phyloP scores from a whole-genome alignment of 2,113 vertebrate species.

The Sinocyclocheilus rhinocerous region DNA sequence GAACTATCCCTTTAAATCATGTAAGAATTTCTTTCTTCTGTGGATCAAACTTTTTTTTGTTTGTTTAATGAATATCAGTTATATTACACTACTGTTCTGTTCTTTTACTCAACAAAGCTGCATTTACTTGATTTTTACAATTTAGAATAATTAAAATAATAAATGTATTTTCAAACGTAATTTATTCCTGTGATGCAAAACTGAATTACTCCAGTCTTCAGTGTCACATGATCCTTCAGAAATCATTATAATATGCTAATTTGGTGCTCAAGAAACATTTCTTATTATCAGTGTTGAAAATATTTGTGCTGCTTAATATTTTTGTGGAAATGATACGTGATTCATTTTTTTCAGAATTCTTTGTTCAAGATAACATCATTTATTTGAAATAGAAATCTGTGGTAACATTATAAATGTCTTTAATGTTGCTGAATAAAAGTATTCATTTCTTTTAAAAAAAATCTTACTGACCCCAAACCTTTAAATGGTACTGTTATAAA shows the following conservation, averaged over 20 bases:
- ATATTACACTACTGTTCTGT: too few species aligned
- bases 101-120: neutral
- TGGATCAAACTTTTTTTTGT: too few species aligned
- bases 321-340: neutral
- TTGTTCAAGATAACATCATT: neutral
- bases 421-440: too few species aligned
- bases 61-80: neutral
- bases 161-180: neutral
- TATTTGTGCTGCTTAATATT: neutral
- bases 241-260: neutral
- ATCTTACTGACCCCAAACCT: neutral
- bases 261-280: too few species aligned
- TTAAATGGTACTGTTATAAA: neutral
- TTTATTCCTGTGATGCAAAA: neutral
- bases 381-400: too few species aligned
- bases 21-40: neutral
- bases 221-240: neutral
- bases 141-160: neutral
- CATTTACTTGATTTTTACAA: neutral
- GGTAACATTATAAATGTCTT: too few species aligned
- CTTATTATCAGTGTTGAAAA: neutral
- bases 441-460: neutral
- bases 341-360: neutral
- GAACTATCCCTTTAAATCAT: too few species aligned
- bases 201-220: neutral